A percentile compares a stretch with the other conserved stretches of the same genome.
Conservation (phyloP, 2,113 vertebrate species). For the Bettongia penicillata region DNA sequence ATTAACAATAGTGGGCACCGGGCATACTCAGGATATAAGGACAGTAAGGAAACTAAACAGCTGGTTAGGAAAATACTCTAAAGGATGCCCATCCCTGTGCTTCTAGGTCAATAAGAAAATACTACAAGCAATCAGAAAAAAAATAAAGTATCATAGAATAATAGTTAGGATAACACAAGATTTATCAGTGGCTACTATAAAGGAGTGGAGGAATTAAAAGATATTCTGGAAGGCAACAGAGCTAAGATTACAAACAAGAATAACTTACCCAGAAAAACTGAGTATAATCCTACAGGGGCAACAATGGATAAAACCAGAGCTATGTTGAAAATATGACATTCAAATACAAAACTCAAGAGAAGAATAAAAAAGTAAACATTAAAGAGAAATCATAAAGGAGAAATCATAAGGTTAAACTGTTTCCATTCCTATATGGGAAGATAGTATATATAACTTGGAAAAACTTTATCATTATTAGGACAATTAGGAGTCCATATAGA, state of each 20-base stretch:
- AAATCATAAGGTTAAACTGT: background rate
- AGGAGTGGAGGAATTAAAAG: background rate
- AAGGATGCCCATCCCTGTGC: background rate
- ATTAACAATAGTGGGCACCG: background rate
- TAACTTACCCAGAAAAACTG: background rate
- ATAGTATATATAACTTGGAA: background rate
- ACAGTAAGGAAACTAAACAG: background rate
- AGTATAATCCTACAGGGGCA: background rate
- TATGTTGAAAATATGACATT: background rate
- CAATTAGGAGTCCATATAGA: background rate
- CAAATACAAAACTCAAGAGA: background rate
- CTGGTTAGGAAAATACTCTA: background rate
- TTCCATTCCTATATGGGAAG: background rate
- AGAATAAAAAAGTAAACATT: background rate
- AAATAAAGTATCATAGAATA: background rate
- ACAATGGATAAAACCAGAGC: background rate
- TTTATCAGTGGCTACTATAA: background rate
- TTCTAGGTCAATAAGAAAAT: background rate
- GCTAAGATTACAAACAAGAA: background rate
- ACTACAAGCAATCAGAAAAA: background rate
- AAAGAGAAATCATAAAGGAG: background rate
- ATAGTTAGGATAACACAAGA: background rate
- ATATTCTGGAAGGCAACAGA: background rate
- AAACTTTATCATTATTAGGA: background rate
- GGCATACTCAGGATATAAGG: background rate